phyloP scores from a whole-genome alignment of 2,113 vertebrate species.

The Trogon melanurus region DNA sequence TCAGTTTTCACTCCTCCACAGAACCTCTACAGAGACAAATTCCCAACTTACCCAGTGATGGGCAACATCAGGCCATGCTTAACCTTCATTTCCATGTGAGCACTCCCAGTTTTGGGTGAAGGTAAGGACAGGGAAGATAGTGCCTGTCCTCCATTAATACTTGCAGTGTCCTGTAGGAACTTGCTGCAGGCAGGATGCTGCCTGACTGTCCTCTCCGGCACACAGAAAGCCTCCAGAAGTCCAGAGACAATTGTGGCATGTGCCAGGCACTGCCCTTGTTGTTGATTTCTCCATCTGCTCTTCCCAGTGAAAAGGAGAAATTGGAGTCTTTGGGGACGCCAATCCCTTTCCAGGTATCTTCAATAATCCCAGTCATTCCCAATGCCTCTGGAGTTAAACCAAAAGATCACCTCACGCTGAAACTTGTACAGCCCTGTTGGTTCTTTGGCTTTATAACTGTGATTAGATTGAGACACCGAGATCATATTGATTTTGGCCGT shows the following conservation, averaged over 20 bases:
- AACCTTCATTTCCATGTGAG: neutral
- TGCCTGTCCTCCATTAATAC: neutral
- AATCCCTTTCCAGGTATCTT: neutral
- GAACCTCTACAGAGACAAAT: neutral
- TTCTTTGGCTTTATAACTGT: neutral
- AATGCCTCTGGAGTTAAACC: neutral
- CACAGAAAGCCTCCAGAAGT: neutral
- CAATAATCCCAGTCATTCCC: neutral
- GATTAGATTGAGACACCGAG: slow-evolving; percentile 22
- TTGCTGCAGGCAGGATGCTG: neutral
- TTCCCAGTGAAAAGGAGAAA: neutral
- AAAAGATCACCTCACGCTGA: neutral
- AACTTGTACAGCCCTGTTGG: neutral
- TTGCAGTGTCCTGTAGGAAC: neutral
- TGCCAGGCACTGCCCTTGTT: neutral
- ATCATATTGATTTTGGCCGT: slow-evolving; percentile 45
- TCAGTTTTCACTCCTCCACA: neutral
- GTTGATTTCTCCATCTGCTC: neutral
- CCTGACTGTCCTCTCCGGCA: neutral
- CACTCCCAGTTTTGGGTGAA: neutral
- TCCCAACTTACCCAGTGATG: neutral
- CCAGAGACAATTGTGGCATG: neutral
- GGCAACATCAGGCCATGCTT: accelerated
- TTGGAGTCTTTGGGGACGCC: neutral
- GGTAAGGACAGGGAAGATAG: neutral